A percentile compares a stretch with the other conserved stretches of the same genome.
These are phyloP conservation scores for Cotesia congregata DNA, from an alignment of 2,888 invertebrate species.

Conservation along the genomic window DNA sequence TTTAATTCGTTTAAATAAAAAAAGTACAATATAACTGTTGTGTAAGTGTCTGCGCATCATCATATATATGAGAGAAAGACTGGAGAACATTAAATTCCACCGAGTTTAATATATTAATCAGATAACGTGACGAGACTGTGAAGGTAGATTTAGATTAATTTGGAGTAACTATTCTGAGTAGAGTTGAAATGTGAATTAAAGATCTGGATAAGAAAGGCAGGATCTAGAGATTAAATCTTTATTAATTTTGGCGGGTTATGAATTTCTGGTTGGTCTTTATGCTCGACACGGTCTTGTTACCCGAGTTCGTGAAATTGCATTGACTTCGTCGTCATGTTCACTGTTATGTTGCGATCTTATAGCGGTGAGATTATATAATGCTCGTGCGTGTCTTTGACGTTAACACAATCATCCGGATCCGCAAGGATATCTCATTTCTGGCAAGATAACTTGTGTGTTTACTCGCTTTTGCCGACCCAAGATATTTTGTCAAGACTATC, in stretches of 20 bases:
- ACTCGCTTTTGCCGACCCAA: not conserved
- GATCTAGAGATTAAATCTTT: not conserved
- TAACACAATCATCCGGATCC: not conserved
- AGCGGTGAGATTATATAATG: not conserved
- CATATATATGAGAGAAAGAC: too few species aligned
- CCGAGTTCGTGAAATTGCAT: not conserved
- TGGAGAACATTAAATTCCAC: too few species aligned
- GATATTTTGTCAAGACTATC: not conserved
- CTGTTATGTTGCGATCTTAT: not conserved
- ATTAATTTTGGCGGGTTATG: not conserved
- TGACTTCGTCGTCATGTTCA: slow-evolving; percentile 1
- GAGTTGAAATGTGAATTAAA: not conserved
- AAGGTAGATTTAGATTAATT: too few species aligned
- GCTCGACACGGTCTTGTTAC: not conserved
- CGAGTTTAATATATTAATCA: too few species aligned
- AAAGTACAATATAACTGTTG: not conserved
- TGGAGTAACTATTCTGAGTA: too few species aligned
- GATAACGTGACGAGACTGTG: too few species aligned
- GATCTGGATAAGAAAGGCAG: not conserved
- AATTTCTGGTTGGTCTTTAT: not conserved
- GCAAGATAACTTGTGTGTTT: not conserved
- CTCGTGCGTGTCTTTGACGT: not conserved
- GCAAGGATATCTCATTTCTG: not conserved
- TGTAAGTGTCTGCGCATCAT: too few species aligned
- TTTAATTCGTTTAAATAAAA: slow-evolving; percentile 14